These are phyloP conservation scores for Lochmaea capreae DNA, from an alignment of 2,888 invertebrate genomes.

Conservation along the genomic window DNA sequence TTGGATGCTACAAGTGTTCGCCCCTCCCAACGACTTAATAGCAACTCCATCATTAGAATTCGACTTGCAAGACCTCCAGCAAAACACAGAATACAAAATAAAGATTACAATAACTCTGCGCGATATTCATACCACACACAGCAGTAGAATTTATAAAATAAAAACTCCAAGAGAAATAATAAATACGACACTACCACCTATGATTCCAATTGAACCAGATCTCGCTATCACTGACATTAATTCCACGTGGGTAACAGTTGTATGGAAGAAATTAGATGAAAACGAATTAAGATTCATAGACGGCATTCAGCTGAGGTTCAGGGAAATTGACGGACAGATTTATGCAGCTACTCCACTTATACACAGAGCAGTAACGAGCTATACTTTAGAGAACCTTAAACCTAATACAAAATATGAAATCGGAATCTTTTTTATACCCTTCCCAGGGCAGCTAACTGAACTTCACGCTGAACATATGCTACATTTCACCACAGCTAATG, in stretches of 20 bases:
- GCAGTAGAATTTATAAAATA: slow-evolving; percentile 81
- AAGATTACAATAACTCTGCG: slow-evolving; percentile 83
- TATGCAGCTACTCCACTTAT: slow-evolving; percentile 88
- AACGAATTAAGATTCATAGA: slow-evolving; percentile 82
- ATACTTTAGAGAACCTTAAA: slow-evolving; percentile 81
- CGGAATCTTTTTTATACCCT: slow-evolving; percentile 85
- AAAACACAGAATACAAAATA: slow-evolving; percentile 85
- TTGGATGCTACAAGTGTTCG: slow-evolving; percentile 89
- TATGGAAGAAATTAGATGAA: slow-evolving; percentile 85
- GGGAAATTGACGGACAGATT: slow-evolving; percentile 83
- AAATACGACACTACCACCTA: slow-evolving; percentile 70
- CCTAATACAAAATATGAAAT: slow-evolving; percentile 86
- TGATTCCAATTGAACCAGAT: slow-evolving; percentile 78
- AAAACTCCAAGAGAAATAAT: slow-evolving; percentile 72
- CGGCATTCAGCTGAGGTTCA: slow-evolving; percentile 88
- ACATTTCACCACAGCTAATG: slow-evolving; percentile 78
- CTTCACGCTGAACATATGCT: slow-evolving; percentile 78
- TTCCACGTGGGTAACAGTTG: slow-evolving; percentile 81
- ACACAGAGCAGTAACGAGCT: slow-evolving; percentile 83
- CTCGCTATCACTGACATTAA: slow-evolving; percentile 80
- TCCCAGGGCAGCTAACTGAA: slow-evolving; percentile 82
- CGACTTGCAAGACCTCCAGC: slow-evolving; percentile 79
- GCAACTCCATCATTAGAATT: slow-evolving; percentile 89
- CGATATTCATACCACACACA: slow-evolving; percentile 81
- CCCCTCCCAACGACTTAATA: slow-evolving; percentile 86